Evolutionary conservation across 2,797 vertebrate species (phyloP), one percentile per base, ranked within the genome.

Genomic region (Bucorvus abyssinicus): DNA sequence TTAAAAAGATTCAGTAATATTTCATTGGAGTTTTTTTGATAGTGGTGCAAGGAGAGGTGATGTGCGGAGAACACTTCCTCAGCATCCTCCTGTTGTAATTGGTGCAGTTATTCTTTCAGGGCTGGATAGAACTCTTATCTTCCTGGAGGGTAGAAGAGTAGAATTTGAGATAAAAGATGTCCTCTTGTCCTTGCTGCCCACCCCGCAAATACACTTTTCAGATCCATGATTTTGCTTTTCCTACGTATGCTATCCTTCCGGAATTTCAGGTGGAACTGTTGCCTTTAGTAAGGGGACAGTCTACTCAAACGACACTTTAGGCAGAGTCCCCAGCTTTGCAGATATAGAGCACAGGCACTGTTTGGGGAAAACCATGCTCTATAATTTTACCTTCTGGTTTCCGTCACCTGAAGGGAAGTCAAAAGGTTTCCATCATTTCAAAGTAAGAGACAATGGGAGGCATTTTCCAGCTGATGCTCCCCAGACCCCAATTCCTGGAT

Each of bases 321-420:
- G 14, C n/a, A 50, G 23, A 80, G 45, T 57, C 12, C 12, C 6
- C 19, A 81, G 23, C 10, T 36, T 45, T 90, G 14, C n/a, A 90
- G 30, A 47, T 80, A 6, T 0, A 65, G 14, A 10, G 5, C 49
- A 67, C 0, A 0, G 60, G 11, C 44, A 27, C 60, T 49, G 14
- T 67, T 67, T 83, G 49, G n/a, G 49, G 47, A 67, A 89, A 76
- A n/a, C 1, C 42, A 10, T 49, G 5, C 10, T 61, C n/a, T 73
- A 0, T 57, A 40, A 57, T 82, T 86, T 78, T 65, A 38, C 24
- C 19, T 89, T 68, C 20, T 19, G n/a, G 36, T 63, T 93, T 84
- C 63, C 79, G 17, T 55, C 30, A 53, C 56, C 64, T 19, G 14
- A 73, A 84, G 26, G 9, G 24, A 68, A 68, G 22, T 74, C 53